Percentiles rank a stretch among this genome's conserved stretches.
These are phyloP conservation scores for Otus sunia DNA, from an alignment of 2,113 vertebrate species.

Conservation along the genomic window DNA sequence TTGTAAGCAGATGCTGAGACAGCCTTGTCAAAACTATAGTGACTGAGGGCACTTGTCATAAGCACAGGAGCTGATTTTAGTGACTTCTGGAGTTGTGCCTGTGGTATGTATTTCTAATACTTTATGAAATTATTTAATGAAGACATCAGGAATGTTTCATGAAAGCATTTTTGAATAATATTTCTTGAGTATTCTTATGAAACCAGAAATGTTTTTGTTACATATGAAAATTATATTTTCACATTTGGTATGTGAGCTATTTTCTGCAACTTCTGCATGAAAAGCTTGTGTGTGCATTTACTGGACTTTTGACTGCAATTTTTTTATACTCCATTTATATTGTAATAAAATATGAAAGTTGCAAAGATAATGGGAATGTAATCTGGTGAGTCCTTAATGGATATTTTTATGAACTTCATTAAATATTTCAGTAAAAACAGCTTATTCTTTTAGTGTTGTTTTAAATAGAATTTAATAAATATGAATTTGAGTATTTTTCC, in stretches of 20 bases:
- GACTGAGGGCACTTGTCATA: fast-evolving
- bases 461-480: background rate
- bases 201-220: background rate
- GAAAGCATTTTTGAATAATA: background rate
- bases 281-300: background rate
- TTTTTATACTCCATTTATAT: background rate
- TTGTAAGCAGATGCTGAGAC: background rate
- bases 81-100: background rate
- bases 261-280: background rate
- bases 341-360: background rate
- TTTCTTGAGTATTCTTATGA: background rate
- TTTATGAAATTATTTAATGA: background rate
- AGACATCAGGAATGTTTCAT: background rate
- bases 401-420: background rate
- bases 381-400: background rate
- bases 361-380: background rate
- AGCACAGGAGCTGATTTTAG: background rate
- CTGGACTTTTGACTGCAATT: background rate
- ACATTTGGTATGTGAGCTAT: background rate
- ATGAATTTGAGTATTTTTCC: background rate
- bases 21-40: background rate
- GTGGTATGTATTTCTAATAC: background rate
- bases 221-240: background rate
- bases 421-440: background rate
- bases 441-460: background rate